Evolutionary conservation across 2,797 vertebrate species (phyloP).

Genomic region (Sebastes matsubarae): DNA sequence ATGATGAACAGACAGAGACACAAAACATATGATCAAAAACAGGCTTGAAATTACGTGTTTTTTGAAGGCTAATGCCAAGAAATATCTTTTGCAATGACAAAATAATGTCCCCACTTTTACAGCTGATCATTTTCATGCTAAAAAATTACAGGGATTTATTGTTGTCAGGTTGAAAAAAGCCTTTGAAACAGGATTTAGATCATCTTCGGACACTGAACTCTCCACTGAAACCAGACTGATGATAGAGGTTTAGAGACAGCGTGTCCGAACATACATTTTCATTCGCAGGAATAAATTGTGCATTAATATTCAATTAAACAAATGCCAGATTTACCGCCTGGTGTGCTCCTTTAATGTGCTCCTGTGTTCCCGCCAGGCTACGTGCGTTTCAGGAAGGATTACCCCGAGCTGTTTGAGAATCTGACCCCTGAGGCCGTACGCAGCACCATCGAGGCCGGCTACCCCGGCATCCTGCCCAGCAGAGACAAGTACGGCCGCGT

Average conservation of each 20-base stretch:
- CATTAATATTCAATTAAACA: no score
- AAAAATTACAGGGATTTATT: no score
- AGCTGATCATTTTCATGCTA: no score
- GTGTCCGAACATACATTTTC: background rate
- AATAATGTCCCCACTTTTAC: no score
- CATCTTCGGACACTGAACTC: background rate
- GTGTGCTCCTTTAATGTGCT: background rate
- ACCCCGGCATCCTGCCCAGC: slow-evolving; percentile 92
- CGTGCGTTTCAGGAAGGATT: slow-evolving; percentile 93
- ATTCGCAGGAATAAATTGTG: background rate
- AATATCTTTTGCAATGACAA: background rate
- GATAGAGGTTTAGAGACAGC: background rate
- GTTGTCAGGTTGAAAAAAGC: no score
- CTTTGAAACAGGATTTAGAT: background rate
- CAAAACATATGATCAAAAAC: background rate
- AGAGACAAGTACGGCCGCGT: slow-evolving; percentile 95
- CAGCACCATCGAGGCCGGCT: slow-evolving; percentile 96
- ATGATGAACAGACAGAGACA: no score
- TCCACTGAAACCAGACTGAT: background rate
- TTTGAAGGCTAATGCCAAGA: background rate
- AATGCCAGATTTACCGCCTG: background rate
- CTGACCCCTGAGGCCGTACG: slow-evolving; percentile 92
- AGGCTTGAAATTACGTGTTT: background rate
- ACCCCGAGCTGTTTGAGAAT: slow-evolving; percentile 95
- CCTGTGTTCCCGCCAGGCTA: slow-evolving; percentile 83